Conservation (phyloP, 2,888 invertebrate species). For the Acrobasis consociella region DNA sequence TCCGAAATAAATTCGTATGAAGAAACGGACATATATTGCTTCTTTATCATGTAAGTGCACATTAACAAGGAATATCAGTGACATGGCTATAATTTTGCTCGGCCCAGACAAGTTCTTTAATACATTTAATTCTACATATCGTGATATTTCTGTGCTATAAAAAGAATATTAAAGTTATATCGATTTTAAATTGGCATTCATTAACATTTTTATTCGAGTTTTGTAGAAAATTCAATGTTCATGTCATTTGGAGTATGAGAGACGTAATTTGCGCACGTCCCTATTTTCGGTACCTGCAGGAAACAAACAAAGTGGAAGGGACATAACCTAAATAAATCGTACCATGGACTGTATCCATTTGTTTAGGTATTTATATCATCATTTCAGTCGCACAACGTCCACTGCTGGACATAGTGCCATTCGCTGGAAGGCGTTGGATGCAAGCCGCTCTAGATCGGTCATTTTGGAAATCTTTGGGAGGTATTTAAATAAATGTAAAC, state of each 20-base stretch:
- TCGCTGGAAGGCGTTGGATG: too few relatives aligned
- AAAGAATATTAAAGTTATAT: conserved; percentile 20
- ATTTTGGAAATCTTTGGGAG: too few relatives aligned
- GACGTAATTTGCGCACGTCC: not conserved
- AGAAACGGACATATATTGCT: conserved; percentile 14
- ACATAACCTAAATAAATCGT: too few relatives aligned
- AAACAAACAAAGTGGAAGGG: too few relatives aligned
- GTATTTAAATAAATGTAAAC: too few relatives aligned
- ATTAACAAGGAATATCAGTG: conserved; percentile 16
- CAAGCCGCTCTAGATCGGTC: too few relatives aligned
- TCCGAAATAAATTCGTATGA: conserved; percentile 9
- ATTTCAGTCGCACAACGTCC: too few relatives aligned
- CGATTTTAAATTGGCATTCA: conserved; percentile 17
- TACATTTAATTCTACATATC: conserved; percentile 17
- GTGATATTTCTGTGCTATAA: conserved; percentile 16
- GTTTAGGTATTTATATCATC: too few relatives aligned
- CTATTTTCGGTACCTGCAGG: not conserved
- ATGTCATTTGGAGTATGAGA: not conserved
- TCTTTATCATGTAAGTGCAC: conserved; percentile 19
- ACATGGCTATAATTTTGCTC: conserved; percentile 20
- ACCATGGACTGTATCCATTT: too few relatives aligned
- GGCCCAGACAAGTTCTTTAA: conserved; percentile 9
- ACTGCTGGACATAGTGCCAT: too few relatives aligned
- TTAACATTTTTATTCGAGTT: conserved; percentile 20
- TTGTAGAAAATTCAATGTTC: conserved; percentile 10